Base-by-base conservation (phyloP, 1,140 invertebrate species). In the Lamellibrachia luymesi region DNA sequence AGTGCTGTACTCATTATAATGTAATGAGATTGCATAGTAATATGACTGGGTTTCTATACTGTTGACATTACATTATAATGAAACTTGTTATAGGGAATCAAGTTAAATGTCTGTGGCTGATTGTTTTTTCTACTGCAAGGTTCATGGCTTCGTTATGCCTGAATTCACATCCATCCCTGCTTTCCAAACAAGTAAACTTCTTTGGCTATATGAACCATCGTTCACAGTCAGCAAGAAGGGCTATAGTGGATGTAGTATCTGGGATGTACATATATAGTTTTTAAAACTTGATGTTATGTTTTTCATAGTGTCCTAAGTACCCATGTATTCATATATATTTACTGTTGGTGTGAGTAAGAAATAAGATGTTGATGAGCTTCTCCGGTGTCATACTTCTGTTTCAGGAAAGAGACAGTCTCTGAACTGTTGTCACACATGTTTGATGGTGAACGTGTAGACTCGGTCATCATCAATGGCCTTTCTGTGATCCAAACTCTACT, bases 381-480 rank as follows among this genome's bases (percentile, higher is more conserved):
- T 17, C 8, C 64, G 17, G 90, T 91, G 5, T 50, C 10, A 13
- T 93, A 50, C 51, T 94, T 94, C 92, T 94, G 91, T 96, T 97
- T 93, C 95, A 98, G 97, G 94, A 96, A 97, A 94, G 97, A 97
- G 95, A 97, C 97, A 94, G 97, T 98, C 51, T 95, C 96, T 93
- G 96, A 97, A 94, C 96, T 98, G 94, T 96, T 98, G 95, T 97
- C 97, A 95, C 97, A 98, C 95, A 98, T 98, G 96, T 97, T 98
- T 94, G 96, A 96, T 94, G 97, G 97, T 94, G 97, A 97, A 94
- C 97, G 97, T 93, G 97, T 96, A 94, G 98, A 98, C 96, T 98
- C 97, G 95, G 97, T 97, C 95, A 97, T 98, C 95, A 97, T 98
- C 92, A 97, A 97, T 96, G 98, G 98, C 95, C 97, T 98, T 95